Conservation (phyloP, 2,113 vertebrate genomes). For the Oceanodroma tethys region DNA sequence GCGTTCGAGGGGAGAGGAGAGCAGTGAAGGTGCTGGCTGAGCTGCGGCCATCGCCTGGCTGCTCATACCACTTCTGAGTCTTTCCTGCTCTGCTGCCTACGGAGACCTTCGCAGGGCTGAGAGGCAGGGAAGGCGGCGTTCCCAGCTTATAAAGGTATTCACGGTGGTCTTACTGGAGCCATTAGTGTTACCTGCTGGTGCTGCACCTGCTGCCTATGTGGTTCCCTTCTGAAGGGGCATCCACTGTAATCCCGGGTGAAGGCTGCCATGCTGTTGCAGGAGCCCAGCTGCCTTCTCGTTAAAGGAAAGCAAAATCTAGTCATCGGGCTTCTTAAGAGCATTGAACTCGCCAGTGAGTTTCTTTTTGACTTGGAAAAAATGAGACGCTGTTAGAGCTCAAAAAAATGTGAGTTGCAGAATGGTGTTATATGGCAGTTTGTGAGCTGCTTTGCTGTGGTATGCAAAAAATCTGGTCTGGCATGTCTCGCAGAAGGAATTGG, state of each 20-base stretch:
- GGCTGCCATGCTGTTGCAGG: not conserved
- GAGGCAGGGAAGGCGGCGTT: fast-evolving
- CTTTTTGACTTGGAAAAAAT: slow-evolving; percentile 7
- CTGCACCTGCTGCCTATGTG: not conserved
- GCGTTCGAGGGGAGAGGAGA: not conserved
- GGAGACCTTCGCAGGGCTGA: not conserved
- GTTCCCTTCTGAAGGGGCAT: not conserved
- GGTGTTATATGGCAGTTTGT: not conserved
- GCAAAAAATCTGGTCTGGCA: slow-evolving; percentile 37
- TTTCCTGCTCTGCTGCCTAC: not conserved
- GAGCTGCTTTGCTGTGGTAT: slow-evolving; percentile 5
- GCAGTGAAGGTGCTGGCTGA: not conserved
- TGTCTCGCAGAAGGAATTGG: not conserved
- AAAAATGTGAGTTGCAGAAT: not conserved
- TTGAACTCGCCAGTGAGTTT: not conserved
- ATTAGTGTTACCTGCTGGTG: not conserved
- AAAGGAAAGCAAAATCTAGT: not conserved
- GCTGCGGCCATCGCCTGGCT: not conserved
- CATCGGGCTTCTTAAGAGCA: not conserved
- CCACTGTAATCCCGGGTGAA: fast-evolving
- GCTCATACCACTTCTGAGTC: fast-evolving
- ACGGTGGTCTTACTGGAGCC: not conserved
- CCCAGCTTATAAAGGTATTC: fast-evolving
- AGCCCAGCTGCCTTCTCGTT: not conserved
- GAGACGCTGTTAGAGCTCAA: not conserved